Conservation (phyloP, 2,797 vertebrate species). For the Myotis pilosus region DNA sequence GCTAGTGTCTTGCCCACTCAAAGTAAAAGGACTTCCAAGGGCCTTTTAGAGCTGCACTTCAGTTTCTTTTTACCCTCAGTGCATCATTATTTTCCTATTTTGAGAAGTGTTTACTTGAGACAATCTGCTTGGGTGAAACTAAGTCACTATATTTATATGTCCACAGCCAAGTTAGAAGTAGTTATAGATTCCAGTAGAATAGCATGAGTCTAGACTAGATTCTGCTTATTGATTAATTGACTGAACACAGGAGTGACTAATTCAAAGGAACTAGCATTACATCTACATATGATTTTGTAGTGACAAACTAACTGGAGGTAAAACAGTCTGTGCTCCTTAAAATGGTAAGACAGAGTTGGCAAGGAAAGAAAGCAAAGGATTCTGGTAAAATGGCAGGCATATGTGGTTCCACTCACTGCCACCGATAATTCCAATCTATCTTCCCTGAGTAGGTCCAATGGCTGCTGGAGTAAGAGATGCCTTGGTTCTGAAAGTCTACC, state of each 20-base stretch:
- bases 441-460: not conserved
- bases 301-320: not conserved
- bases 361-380: not conserved
- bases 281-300: not conserved
- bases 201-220: not conserved
- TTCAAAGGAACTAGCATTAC: not conserved
- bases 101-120: conserved; percentile 24
- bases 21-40: not conserved
- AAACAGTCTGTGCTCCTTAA: not conserved
- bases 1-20: not conserved
- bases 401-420: not conserved
- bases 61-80: not conserved
- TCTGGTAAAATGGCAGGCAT: not conserved
- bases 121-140: not conserved
- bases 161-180: not conserved
- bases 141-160: no score
- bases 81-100: conserved; percentile 21
- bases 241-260: not conserved
- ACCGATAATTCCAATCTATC: not conserved
- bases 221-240: not conserved
- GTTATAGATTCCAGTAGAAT: not conserved
- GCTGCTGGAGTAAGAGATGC: not conserved
- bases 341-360: not conserved
- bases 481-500: not conserved
- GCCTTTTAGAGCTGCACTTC: not conserved